These are phyloP conservation scores for Drosophila mojavensis DNA, from an alignment of 1,140 invertebrate genomes.

Conservation along the genomic window DNA sequence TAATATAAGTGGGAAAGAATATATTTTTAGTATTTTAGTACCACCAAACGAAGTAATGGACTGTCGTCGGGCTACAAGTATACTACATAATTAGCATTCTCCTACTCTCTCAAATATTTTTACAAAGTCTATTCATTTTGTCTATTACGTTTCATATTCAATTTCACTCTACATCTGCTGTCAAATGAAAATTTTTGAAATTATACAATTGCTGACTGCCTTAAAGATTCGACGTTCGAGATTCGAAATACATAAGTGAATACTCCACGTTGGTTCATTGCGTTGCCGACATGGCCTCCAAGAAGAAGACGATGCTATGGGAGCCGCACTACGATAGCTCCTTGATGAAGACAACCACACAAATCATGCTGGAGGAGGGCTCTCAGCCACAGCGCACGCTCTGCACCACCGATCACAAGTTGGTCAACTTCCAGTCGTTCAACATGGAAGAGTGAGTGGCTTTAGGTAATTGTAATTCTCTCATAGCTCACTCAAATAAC, in stretches of 20 bases:
- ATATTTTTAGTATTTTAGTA: too few relatives aligned
- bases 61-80: too few relatives aligned
- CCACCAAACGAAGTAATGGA: too few relatives aligned
- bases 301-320: slow-evolving; percentile 56
- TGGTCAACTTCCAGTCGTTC: slow-evolving; percentile 68
- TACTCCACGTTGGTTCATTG: slow-evolving; percentile 2
- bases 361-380: slow-evolving; percentile 62
- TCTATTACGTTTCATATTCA: background rate
- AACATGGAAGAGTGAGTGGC: slow-evolving; percentile 65
- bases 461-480: background rate
- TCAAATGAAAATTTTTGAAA: background rate
- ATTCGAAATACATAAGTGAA: slow-evolving; percentile 3
- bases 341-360: slow-evolving; percentile 60
- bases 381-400: slow-evolving; percentile 31
- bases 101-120: too few relatives aligned
- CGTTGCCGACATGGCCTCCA: slow-evolving; percentile 39
- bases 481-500: background rate
- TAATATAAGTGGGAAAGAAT: too few relatives aligned
- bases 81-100: too few relatives aligned
- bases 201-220: background rate
- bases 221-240: background rate
- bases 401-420: slow-evolving; percentile 41
- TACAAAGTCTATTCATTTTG: too few relatives aligned
- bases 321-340: slow-evolving; percentile 29
- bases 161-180: background rate